Evolutionary conservation across 2,113 vertebrate species (phyloP), one percentile per base, ranked within the genome.

Genomic region (Nothocercus nigrocapillus): DNA sequence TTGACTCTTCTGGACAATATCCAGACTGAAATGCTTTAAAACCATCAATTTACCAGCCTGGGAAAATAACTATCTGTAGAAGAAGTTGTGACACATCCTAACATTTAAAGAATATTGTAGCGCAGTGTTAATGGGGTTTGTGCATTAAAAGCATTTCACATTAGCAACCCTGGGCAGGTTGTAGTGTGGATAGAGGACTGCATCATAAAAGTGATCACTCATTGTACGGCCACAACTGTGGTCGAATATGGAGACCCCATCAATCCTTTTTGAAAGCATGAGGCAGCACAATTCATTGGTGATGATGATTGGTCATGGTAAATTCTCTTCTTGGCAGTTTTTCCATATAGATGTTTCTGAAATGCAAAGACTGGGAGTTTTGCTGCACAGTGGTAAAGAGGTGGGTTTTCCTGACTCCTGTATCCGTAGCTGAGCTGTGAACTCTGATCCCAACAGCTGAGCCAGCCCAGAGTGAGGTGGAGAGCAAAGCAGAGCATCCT

Each of bases 391-490:
- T 94, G 56, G 14, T 61, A 75, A 89, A 90, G 28, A 56, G 20
- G 13, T 42, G 36, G 49, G 10, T 63, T 21, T 64, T 92, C n/a
- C 49, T 58, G 34, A 44, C 15, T 67, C 62, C 56, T 86, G 3
- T 30, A 44, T 40, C 45, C 27, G 17, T 56, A 42, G 28, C 27
- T 94, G 83, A 75, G 61, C 42, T 72, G 5, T 90, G 69, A 88
- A 77, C 53, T 92, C 77, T 84, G 45, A 88, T 90, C 28, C 69
- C 69, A 93, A 77, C 92, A 97, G 96, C 38, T 75, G 61, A 34
- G 25, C 36, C 73, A 88, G 56, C 64, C 51, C 91, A 75, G 18
- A 72, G 13, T 13, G 54, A 85, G 82, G 27, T 42, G 51, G 11
- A 59, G 42, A 53, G 36, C 73, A 74, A 56, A 70, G 34, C 59